Evolutionary conservation across 2,797 vertebrate genomes (phyloP), one percentile per base, ranked within the genome.

Genomic region (Huso huso): DNA sequence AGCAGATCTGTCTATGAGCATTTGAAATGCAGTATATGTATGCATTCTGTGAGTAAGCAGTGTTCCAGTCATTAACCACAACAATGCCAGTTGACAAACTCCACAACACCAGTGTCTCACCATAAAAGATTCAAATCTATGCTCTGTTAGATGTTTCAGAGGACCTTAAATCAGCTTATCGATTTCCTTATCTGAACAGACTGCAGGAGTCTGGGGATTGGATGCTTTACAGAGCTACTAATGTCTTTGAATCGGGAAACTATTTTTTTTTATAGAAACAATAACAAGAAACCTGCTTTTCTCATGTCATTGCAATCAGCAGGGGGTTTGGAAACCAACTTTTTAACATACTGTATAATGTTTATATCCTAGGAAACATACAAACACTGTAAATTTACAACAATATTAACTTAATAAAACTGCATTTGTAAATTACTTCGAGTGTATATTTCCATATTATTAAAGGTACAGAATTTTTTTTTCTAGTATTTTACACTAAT

Each of bases 81-180:
- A 57, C 51, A 55, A 48, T 63, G 53, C 61, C 37, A 53, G 61
- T 60, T 68, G 66, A 68, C 59, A 53, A 12, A 48, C 61, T 63
- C 55, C 51, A 63, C 48, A 49, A 49, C 61, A 48, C 61, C 23
- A 63, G 6, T 63, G 61, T 48, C 61, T 63, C 48, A 68, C 66
- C 37, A 52, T 55, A 48, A 68, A 62, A 63, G 53, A 68, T 53
- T 51, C 61, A 63, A 63, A 68, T 68, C 60, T 58, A 58, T 58
- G 55, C 55, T n/a, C 10, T 58, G 55, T 13, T 58, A 13, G 12
- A 58, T 58, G 55, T 58, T 58, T 58, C 15, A 58, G 55, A 58
- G 55, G 55, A 13, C 55, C 55, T 58, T 58, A 58, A 58, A 58
- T 58, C 55, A 58, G 55, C 55, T 58, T 58, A 58, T 58, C 15